Conservation (phyloP, 2,113 vertebrate species). For the Phalacrocorax pelagicus region DNA sequence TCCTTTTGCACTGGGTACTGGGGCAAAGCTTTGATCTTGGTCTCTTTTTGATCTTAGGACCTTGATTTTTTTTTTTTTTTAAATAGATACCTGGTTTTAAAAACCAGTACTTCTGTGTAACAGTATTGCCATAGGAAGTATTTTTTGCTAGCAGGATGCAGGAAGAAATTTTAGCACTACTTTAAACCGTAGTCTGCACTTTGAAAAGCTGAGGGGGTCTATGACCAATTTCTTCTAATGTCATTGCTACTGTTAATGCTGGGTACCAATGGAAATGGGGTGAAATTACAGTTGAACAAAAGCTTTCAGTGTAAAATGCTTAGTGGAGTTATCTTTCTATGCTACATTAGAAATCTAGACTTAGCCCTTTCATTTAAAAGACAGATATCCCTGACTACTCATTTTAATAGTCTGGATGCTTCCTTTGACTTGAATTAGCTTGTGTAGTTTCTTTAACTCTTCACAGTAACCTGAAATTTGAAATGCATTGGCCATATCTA, state of each 20-base stretch:
- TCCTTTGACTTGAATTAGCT: background rate
- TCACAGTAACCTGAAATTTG: background rate
- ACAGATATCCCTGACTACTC: background rate
- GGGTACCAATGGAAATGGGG: background rate
- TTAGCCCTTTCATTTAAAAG: background rate
- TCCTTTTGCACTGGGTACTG: background rate
- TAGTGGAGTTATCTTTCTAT: background rate
- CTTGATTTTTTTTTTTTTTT: background rate
- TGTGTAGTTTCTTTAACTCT: background rate
- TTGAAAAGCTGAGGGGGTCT: background rate
- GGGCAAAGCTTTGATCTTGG: background rate
- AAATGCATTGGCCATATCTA: background rate
- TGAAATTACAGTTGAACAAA: background rate
- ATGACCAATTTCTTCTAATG: background rate
- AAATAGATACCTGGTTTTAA: background rate
- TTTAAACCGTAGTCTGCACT: background rate
- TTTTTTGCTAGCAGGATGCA: background rate
- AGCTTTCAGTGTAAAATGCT: background rate
- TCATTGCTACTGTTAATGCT: background rate
- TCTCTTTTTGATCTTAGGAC: background rate
- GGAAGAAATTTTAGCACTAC: background rate
- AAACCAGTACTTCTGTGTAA: background rate
- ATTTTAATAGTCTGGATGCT: background rate
- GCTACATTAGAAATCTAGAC: background rate
- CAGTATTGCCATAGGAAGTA: background rate